Conservation (phyloP, 2,888 invertebrate genomes). For the Orthosia gothica region DNA sequence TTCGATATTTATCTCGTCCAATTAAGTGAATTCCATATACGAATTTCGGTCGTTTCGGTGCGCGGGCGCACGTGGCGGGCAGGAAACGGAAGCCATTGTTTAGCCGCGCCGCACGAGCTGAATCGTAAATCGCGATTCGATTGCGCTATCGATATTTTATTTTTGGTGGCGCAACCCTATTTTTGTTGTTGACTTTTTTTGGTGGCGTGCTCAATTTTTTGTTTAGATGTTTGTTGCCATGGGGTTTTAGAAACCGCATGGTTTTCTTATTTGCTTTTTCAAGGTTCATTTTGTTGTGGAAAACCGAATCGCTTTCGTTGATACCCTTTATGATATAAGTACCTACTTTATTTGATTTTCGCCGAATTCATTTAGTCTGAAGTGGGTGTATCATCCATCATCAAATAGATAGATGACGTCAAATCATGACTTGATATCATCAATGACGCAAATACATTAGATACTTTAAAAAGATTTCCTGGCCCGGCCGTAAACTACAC, state of each 20-base stretch:
- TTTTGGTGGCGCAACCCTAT: slow-evolving; percentile 58
- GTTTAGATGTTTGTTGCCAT: slow-evolving; percentile 39
- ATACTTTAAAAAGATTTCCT: slow-evolving; percentile 24
- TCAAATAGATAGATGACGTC: slow-evolving; percentile 32
- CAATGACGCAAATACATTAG: slow-evolving; percentile 41
- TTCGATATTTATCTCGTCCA: slow-evolving; percentile 59
- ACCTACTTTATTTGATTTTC: slow-evolving; percentile 20
- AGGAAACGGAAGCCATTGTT: slow-evolving; percentile 89
- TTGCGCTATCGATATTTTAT: slow-evolving; percentile 72
- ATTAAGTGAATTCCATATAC: slow-evolving; percentile 60
- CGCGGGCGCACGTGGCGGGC: slow-evolving; percentile 80
- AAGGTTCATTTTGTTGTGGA: not conserved
- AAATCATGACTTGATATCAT: slow-evolving; percentile 22
- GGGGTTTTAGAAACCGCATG: slow-evolving; percentile 7
- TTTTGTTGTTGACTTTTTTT: slow-evolving; percentile 34
- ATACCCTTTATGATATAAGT: too few relatives aligned
- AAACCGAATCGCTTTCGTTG: not conserved
- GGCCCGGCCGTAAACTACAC: slow-evolving; percentile 21
- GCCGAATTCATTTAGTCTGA: slow-evolving; percentile 12
- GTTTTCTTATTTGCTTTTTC: not conserved
- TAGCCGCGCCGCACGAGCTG: slow-evolving; percentile 75
- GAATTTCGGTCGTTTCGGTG: slow-evolving; percentile 63
- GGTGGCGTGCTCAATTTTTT: slow-evolving; percentile 20
- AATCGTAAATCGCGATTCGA: slow-evolving; percentile 81
- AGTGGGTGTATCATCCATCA: slow-evolving; percentile 28